phyloP scores from a whole-genome alignment of 2,113 vertebrate genomes.

The Seriola dumerili region DNA sequence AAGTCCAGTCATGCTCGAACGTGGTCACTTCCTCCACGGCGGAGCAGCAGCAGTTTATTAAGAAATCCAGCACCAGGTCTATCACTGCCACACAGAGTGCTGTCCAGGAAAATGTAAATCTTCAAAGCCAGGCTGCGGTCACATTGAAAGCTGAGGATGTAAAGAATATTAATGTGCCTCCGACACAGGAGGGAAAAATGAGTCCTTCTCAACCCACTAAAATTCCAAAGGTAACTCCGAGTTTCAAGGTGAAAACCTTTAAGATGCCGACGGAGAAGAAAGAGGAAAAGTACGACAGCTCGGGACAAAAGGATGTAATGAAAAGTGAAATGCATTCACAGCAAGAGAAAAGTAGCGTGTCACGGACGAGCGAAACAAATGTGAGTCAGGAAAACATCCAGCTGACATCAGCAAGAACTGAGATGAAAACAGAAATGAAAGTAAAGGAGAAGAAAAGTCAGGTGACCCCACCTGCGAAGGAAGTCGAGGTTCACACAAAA shows the following conservation, averaged over 20 bases:
- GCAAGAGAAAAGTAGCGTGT: constrained; percentile 46
- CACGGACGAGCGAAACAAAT: constrained; percentile 59
- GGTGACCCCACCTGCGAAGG: constrained; percentile 37
- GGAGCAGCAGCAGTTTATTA: constrained; percentile 75
- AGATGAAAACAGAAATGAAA: constrained; percentile 62
- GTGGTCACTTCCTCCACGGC: constrained; percentile 55
- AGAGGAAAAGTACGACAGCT: constrained; percentile 66
- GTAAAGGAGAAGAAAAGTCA: constrained; percentile 61
- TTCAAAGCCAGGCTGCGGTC: constrained; percentile 71
- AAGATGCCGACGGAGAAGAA: constrained; percentile 81
- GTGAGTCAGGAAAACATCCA: constrained; percentile 59
- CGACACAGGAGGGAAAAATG: constrained; percentile 74
- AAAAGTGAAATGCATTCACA: constrained; percentile 58
- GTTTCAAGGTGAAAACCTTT: constrained; percentile 86
- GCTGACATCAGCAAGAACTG: constrained; percentile 48
- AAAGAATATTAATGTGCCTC: constrained; percentile 68
- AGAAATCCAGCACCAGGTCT: constrained; percentile 73
- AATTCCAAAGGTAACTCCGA: constrained; percentile 83
- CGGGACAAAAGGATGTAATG: constrained; percentile 50
- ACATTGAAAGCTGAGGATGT: constrained; percentile 75
- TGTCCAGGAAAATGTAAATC: constrained; percentile 71
- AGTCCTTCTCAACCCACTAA: constrained; percentile 71
- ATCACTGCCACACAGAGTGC: constrained; percentile 70
- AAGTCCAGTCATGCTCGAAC: constrained; percentile 61
- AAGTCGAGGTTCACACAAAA: constrained; percentile 59